Conservation (phyloP, 2,888 invertebrate species). For the Tetheella fluctuosa region DNA sequence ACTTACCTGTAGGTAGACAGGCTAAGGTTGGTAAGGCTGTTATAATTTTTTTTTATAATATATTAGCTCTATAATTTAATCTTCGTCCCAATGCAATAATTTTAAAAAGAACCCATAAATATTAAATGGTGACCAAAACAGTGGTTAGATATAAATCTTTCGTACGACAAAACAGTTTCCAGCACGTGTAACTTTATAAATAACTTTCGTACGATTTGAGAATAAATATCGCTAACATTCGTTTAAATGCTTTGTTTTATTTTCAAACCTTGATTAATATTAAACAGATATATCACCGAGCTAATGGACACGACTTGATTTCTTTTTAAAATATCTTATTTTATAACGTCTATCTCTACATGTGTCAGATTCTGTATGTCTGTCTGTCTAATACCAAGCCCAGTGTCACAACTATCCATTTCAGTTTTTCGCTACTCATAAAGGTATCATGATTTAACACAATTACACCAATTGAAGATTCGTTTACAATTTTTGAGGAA, state of each 20-base stretch:
- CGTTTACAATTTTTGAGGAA: too few species aligned
- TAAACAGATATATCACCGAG: conserved; percentile 37
- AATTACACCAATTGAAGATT: too few species aligned
- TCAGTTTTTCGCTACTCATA: neutral
- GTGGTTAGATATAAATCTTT: conserved; percentile 28
- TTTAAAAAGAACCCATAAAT: conserved; percentile 8
- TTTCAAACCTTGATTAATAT: conserved; percentile 44
- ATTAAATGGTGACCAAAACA: conserved; percentile 16
- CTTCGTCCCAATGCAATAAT: conserved; percentile 7
- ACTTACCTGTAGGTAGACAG: too few species aligned
- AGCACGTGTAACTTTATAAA: conserved; percentile 18
- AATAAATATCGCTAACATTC: conserved; percentile 35
- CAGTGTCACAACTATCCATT: neutral
- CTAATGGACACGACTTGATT: conserved; percentile 34
- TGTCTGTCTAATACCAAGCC: neutral
- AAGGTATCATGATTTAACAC: neutral
- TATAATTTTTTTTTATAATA: too few species aligned
- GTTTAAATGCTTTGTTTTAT: conserved; percentile 35
- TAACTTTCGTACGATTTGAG: conserved; percentile 21
- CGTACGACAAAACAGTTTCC: conserved; percentile 28
- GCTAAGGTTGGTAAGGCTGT: too few species aligned
- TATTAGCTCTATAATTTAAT: neutral
- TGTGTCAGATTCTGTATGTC: neutral
- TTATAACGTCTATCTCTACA: neutral
- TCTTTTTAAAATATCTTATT: conserved; percentile 26